A percentile compares a stretch with the other conserved stretches of the same genome.
These are phyloP conservation scores for Trogon surrucura DNA, from an alignment of 2,113 vertebrate species.

Conservation along the genomic window DNA sequence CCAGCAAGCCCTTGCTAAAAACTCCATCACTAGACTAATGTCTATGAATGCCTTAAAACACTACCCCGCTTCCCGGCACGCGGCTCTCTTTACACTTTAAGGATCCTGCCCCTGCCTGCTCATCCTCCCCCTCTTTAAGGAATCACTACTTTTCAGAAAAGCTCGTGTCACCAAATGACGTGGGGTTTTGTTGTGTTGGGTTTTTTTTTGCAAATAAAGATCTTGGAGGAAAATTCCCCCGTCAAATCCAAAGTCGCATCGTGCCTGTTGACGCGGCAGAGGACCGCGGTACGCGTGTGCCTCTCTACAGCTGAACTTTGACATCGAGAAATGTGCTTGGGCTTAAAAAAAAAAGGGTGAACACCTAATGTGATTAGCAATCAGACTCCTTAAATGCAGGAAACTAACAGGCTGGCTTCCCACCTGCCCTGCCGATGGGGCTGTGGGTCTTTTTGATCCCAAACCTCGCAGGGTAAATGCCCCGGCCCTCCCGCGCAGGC, in stretches of 20 bases:
- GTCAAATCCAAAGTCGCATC: not conserved
- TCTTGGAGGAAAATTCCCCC: not conserved
- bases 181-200: no score
- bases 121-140: not conserved
- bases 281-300: fast-evolving
- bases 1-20: not conserved
- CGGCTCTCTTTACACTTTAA: not conserved
- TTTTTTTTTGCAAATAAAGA: not conserved
- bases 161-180: not conserved
- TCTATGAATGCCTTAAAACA: not conserved
- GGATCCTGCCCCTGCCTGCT: not conserved
- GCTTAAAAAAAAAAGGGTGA: not conserved
- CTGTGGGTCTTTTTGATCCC: not conserved
- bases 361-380: no score
- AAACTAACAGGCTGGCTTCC: not conserved
- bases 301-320: not conserved
- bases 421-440: fast-evolving
- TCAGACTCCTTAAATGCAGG: not conserved
- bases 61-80: not conserved
- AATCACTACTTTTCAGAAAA: not conserved
- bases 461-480: not conserved
- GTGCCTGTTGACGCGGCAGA: no score
- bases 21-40: not conserved
- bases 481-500: fast-evolving
- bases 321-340: not conserved